A percentile compares a stretch with the other conserved stretches of the same genome.
These are phyloP conservation scores for Acestrorhynchus altus DNA, from an alignment of 2,797 vertebrate genomes.

Conservation along the genomic window DNA sequence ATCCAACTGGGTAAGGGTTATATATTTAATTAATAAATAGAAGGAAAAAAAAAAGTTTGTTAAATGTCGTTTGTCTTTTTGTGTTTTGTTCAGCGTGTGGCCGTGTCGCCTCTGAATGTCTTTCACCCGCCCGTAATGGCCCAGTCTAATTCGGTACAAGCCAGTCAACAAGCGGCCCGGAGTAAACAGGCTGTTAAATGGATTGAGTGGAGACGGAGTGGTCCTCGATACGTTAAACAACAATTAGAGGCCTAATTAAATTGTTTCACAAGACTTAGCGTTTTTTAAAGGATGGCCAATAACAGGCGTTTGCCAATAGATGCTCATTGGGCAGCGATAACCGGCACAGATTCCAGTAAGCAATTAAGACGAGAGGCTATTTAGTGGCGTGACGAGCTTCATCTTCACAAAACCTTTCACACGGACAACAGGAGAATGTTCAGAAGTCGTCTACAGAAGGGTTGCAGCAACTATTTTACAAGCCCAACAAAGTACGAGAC, in stretches of 20 bases:
- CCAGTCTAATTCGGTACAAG: neutral
- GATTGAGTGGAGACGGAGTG: neutral
- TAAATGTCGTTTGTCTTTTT: conserved; percentile 53
- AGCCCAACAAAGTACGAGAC: too few species aligned
- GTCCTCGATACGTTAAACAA: neutral
- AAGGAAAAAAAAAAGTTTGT: conserved; percentile 66
- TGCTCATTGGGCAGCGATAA: conserved; percentile 2
- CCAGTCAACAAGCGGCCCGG: neutral
- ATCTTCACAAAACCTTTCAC: conserved; percentile 16
- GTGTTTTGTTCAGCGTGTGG: conserved; percentile 15
- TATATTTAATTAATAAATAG: conserved; percentile 80
- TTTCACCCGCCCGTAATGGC: neutral
- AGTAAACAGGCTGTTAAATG: neutral
- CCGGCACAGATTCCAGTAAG: conserved; percentile 34
- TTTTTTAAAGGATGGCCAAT: conserved; percentile 7
- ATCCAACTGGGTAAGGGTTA: conserved; percentile 70
- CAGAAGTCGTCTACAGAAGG: too few species aligned
- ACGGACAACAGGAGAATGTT: too few species aligned
- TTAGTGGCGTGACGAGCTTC: conserved; percentile 23
- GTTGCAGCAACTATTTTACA: too few species aligned
- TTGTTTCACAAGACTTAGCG: conserved; percentile 11
- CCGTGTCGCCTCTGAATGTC: neutral
- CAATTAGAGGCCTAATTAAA: conserved; percentile 30
- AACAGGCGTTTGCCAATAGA: conserved; percentile 10
- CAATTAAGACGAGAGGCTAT: conserved; percentile 37